A percentile compares a stretch with the other conserved stretches of the same genome.
These are phyloP conservation scores for Dysdera silvatica DNA, from an alignment of 1,140 invertebrate genomes.

Conservation along the genomic window DNA sequence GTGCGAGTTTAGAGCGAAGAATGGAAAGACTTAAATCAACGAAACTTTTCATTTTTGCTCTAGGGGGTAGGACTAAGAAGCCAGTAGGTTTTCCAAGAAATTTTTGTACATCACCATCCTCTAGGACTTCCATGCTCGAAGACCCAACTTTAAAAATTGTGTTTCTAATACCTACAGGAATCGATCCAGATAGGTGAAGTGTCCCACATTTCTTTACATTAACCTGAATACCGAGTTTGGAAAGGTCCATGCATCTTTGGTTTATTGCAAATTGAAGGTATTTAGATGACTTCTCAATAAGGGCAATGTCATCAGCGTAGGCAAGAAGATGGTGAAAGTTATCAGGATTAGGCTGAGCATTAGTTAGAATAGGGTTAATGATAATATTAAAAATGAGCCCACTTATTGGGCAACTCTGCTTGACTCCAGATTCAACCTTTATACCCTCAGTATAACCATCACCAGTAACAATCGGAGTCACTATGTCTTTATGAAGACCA, in stretches of 20 bases:
- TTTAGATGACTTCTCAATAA: neutral
- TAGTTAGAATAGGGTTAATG: conserved; percentile 33
- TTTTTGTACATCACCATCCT: neutral
- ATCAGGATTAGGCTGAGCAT: neutral
- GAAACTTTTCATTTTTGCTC: neutral
- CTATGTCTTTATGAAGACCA: neutral
- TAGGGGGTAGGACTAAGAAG: neutral
- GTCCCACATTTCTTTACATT: neutral
- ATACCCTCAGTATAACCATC: conserved; percentile 2
- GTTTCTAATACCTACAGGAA: neutral
- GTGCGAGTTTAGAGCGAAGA: neutral
- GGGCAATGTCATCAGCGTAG: neutral
- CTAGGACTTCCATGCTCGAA: neutral
- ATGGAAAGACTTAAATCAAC: neutral
- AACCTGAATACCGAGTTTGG: neutral
- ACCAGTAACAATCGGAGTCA: neutral
- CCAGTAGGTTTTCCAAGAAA: conserved; percentile 1
- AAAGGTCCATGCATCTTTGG: neutral
- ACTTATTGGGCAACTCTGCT: conserved; percentile 39
- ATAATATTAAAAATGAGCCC: conserved; percentile 38
- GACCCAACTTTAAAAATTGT: neutral
- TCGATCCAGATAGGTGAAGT: neutral
- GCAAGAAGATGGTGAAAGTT: neutral
- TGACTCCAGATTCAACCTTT: conserved; percentile 32
- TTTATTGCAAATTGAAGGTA: too few relatives aligned